Evolutionary conservation across 2,888 invertebrate genomes (phyloP), one percentile per base, ranked within the genome.

Genomic region (Phengaris arion): DNA sequence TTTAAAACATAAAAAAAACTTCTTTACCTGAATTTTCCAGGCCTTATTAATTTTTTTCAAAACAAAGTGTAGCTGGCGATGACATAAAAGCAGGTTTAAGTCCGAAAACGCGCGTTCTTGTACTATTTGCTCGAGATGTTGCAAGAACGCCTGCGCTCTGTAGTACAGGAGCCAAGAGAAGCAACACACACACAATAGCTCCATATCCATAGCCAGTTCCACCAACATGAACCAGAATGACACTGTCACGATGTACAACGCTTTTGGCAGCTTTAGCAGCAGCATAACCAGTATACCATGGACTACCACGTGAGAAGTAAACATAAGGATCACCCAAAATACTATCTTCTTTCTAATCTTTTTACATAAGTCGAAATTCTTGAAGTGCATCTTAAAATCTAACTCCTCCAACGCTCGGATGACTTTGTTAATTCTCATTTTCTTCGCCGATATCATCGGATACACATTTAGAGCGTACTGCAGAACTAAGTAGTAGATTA

Each of bases 21-120:
- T n/a, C 5, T n/a, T 15, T 10, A 70, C 70, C 70, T 70, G 70
- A 10, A 70, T n/a, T 15, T 70, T 70, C 70, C 70, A 70, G 5
- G 70, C 70, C 8, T 70, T 70, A 22, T 70, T 70, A 51, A 51
- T 70, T 70, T 70, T 70, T 22, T 70, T 70, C 22, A 70, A 51
- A 10, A 70, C 70, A 12, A 15, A 70, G 22, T 70, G 70, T 10
- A 70, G 70, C n/a, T 70, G 70, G 6, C 70, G 70, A 70, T 70
- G 70, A 51, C 70, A 70, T 15, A 70, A 70, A 51, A 70, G 51
- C 0, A 70, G 51, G 6, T 70, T 70, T 51, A 48, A n/a, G 0
- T 70, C 70, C 15, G 70, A 51, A 6, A 51, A 12, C 6, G 13
- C n/a, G 6, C 13, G 48, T 2, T 51, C 45, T 3, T 70, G 70